phyloP scores from a whole-genome alignment of 1,140 invertebrate genomes.

The Drosophila pectinifera region DNA sequence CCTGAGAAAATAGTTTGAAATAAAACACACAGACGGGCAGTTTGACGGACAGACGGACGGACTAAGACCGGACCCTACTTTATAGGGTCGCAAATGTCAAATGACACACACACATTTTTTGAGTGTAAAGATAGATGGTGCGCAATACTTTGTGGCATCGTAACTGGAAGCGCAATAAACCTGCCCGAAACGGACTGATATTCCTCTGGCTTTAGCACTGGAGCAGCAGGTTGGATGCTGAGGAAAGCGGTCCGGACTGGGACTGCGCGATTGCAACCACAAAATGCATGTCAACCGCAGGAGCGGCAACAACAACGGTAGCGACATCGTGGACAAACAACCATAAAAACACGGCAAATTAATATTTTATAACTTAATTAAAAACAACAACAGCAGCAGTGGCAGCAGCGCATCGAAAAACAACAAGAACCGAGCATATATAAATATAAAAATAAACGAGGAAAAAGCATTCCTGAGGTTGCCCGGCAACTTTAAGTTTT shows the following conservation, averaged over 20 bases:
- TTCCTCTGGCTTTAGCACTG: conserved; percentile 3
- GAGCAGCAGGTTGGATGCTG: conserved; percentile 3
- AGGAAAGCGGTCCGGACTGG: conserved; percentile 23
- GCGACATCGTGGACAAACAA: conserved; percentile 27
- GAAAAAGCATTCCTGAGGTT: conserved; percentile 58
- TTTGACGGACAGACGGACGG: too few species aligned
- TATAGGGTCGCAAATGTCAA: too few species aligned
- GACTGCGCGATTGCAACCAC: conserved; percentile 48
- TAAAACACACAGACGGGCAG: too few species aligned
- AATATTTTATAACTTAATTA: conserved; percentile 80
- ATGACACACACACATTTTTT: too few species aligned
- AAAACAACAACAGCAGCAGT: conserved; percentile 55
- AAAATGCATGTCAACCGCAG: conserved; percentile 74
- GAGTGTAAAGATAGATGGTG: background rate
- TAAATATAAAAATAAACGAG: conserved; percentile 56
- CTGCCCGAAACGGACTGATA: conserved; percentile 28
- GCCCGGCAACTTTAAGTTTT: conserved; percentile 59
- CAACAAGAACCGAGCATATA: conserved; percentile 32
- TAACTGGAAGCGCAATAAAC: conserved; percentile 29
- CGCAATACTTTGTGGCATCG: background rate
- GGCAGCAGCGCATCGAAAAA: conserved; percentile 32
- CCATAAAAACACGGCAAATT: conserved; percentile 64
- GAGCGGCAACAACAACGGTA: conserved; percentile 17
- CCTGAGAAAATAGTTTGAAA: too few species aligned
- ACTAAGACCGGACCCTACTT: too few species aligned